Evolutionary conservation across 2,888 invertebrate genomes (phyloP), one percentile per base, ranked within the genome.

Genomic region (Carterocephalus palaemon): DNA sequence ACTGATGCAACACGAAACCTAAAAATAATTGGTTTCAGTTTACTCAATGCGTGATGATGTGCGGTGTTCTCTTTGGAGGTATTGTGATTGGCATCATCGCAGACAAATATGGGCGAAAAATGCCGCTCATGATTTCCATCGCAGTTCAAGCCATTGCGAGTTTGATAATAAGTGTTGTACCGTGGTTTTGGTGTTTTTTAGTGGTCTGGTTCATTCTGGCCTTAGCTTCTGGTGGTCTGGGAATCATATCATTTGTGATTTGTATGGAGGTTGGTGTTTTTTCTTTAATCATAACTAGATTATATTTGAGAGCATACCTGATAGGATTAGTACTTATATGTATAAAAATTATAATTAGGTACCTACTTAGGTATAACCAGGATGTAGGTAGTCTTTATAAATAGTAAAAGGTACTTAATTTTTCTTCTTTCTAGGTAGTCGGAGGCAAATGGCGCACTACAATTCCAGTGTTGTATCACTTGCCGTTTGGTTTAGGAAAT

Each of bases 191-290:
- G 74, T 42, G 71, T 2, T 92, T 92, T 66, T 56, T 91, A 15
- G 15, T 82, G 0, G 61, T 72, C 40, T 84, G 91, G 72, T 90
- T 90, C 59, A 53, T 89, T 12, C 63, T 90, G 48, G 91, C 90
- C 1, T 63, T 91, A 42, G 88, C 89, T 3, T 89, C 89, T 54
- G 91, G 91, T 45, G 92, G 91, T 2, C 88, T 90, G 16, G 87
- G 89, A 50, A 89, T 91, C 9, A 89, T 90, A 53, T 90, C 92
- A 1, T 92, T 92, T 62, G 91, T 92, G 1, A 72, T 92, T 55
- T 90, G 90, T 66, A 88, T 90, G 87, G 90, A 90, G 80, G 88
- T 81, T n/a, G 10, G 17, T 5, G n/a, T 8, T 13, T 28, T 24
- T 6, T 4, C 19, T 4, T n/a, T n/a, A n/a, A n/a, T n/a, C n/a